Conservation (phyloP, 2,113 vertebrate species). For the Pseudonaja textilis region DNA sequence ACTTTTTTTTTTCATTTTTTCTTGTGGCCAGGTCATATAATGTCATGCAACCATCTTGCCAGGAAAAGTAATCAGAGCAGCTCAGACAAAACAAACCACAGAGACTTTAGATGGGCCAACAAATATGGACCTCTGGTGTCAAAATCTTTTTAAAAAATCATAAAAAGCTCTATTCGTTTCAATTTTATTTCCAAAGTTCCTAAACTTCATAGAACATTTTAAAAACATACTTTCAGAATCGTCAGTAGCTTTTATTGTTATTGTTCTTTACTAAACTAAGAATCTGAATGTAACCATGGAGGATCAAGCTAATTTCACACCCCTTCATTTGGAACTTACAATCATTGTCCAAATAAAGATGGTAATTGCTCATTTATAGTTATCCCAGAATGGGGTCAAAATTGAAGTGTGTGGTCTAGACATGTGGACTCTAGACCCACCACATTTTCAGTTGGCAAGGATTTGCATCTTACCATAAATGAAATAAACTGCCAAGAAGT, state of each 20-base stretch:
- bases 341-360: background rate
- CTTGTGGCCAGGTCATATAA: background rate
- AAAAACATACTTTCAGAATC: background rate
- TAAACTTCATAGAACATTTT: background rate
- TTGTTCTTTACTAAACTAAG: background rate
- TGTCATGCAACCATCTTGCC: conserved; percentile 9
- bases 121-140: background rate
- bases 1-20: background rate
- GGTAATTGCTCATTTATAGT: background rate
- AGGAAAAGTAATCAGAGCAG: conserved; percentile 25
- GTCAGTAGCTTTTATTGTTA: background rate
- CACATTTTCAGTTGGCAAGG: background rate
- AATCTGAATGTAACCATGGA: background rate
- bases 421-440: background rate
- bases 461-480: background rate
- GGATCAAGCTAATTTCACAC: background rate
- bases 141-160: background rate
- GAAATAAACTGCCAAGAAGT: background rate
- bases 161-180: background rate
- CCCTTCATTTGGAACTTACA: background rate
- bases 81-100: conserved; percentile 3
- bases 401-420: conserved; percentile 1
- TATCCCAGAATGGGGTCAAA: background rate
- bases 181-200: background rate
- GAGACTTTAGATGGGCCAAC: background rate